phyloP scores from a whole-genome alignment of 2,888 invertebrate genomes.

The Prosapia bicincta region DNA sequence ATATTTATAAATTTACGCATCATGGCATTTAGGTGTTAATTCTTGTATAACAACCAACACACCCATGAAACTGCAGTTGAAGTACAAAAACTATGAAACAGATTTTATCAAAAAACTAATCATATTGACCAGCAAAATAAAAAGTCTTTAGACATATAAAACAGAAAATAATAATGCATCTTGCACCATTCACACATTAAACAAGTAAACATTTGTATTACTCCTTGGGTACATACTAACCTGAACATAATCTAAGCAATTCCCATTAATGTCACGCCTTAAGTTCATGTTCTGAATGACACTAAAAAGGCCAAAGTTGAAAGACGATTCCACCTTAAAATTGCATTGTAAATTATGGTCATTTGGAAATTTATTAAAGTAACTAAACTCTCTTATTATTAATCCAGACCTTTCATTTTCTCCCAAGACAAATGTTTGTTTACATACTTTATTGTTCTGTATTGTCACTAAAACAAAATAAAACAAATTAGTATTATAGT shows the following conservation, averaged over 20 bases:
- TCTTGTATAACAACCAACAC: too few species aligned
- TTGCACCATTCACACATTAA: too few species aligned
- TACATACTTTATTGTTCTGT: background rate
- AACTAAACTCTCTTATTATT: background rate
- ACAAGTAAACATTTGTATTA: too few species aligned
- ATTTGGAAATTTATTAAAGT: background rate
- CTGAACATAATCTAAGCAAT: background rate
- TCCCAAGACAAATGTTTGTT: background rate
- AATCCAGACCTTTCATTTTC: background rate
- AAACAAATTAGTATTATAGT: too few species aligned
- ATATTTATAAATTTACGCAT: too few species aligned
- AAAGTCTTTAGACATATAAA: too few species aligned
- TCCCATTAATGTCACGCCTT: background rate
- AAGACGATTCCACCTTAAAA: background rate
- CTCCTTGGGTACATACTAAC: background rate
- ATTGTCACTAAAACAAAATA: background rate
- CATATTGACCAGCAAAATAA: too few species aligned
- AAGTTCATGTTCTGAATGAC: background rate
- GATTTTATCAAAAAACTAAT: too few species aligned
- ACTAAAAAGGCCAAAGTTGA: background rate
- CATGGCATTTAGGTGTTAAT: too few species aligned
- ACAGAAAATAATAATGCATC: too few species aligned
- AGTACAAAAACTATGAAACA: too few species aligned
- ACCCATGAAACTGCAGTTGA: too few species aligned
- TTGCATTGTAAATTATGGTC: background rate